Conservation (phyloP, 2,113 vertebrate genomes). For the Geothlypis trichas region DNA sequence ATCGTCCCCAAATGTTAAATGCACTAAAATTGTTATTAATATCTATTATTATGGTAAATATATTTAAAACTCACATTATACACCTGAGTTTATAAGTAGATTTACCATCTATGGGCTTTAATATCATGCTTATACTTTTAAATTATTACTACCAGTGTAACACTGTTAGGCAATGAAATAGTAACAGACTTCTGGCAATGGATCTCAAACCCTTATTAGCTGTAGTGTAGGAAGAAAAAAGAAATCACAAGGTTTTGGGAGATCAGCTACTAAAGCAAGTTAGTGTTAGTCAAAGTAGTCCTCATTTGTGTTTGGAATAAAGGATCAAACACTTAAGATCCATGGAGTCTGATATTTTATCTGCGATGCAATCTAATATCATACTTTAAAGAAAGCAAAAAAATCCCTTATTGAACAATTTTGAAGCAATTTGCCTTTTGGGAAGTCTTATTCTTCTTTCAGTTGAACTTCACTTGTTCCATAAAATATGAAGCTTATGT, state of each 20-base stretch:
- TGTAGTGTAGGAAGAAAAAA: neutral
- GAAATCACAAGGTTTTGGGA: conserved; percentile 12
- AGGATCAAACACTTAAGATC: neutral
- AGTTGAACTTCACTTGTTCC: neutral
- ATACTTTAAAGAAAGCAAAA: neutral
- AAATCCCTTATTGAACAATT: neutral
- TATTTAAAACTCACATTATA: neutral
- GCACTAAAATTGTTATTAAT: neutral
- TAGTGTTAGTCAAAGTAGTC: conserved; percentile 4
- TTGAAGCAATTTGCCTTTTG: neutral
- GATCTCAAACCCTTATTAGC: conserved; percentile 4
- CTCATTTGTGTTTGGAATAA: neutral
- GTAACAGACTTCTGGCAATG: neutral
- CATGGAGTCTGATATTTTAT: neutral
- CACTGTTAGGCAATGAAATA: neutral
- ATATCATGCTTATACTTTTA: neutral
- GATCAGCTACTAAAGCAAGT: conserved; percentile 1
- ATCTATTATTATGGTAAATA: conserved; percentile 5
- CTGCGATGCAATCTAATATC: neutral
- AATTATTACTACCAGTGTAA: neutral
- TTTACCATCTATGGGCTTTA: neutral
- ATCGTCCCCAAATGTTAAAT: neutral
- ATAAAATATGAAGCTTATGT: neutral
- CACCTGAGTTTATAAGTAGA: neutral
- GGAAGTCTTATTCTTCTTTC: conserved; percentile 9